Evolutionary conservation across 2,113 vertebrate genomes (phyloP).

Genomic region (Pangasianodon hypophthalmus): DNA sequence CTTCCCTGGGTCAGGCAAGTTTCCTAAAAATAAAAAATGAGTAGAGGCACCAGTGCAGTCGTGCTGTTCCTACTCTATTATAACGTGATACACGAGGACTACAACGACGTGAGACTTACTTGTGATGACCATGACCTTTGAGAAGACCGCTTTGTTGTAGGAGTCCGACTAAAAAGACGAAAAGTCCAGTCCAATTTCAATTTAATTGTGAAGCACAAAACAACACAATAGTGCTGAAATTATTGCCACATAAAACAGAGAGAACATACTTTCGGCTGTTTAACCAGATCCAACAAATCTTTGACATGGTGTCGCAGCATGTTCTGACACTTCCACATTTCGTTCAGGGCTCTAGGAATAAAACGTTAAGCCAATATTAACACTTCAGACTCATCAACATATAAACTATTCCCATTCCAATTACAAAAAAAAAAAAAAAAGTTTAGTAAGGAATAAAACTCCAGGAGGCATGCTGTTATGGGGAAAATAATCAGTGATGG

Average conservation of each 20-base stretch:
- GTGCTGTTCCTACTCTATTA: neutral
- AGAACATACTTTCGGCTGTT: constrained; percentile 89
- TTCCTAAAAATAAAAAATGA: constrained; percentile 71
- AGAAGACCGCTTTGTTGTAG: constrained; percentile 93
- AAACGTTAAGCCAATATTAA: neutral
- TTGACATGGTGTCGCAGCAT: constrained; percentile 91
- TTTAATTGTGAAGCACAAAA: neutral
- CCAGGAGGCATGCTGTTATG: no score
- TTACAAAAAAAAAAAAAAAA: neutral
- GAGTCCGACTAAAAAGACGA: constrained; percentile 86
- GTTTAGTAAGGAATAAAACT: no score
- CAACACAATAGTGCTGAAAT: neutral
- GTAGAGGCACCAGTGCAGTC: neutral
- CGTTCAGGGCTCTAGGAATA: constrained; percentile 87
- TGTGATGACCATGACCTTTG: constrained; percentile 98
- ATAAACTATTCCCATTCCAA: neutral
- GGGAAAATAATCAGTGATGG: neutral
- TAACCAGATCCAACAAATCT: constrained; percentile 94
- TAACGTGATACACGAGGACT: neutral
- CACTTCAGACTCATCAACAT: neutral
- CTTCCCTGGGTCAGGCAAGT: constrained; percentile 96
- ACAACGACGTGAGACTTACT: constrained; percentile 77
- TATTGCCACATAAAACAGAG: neutral
- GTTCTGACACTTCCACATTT: constrained; percentile 99
- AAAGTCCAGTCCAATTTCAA: neutral